Percentiles rank a stretch among this genome's conserved stretches.
Conservation (phyloP, 2,888 invertebrate genomes). For the Chrysina gloriosa region DNA sequence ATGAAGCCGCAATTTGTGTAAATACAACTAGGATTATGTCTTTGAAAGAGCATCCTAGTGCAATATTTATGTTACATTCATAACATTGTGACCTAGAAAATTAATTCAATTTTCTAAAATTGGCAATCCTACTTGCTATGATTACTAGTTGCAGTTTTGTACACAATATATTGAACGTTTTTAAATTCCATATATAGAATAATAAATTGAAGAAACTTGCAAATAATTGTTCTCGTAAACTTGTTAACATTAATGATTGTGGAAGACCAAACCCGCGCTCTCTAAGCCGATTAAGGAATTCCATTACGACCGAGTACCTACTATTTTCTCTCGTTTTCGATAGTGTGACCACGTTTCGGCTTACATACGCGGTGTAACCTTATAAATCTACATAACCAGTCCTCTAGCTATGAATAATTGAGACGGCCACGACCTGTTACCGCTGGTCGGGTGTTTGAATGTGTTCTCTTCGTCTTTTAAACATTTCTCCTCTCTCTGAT, state of each 20-base stretch:
- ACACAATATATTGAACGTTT: too few relatives aligned
- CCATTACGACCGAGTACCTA: not conserved
- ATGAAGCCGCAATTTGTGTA: too few relatives aligned
- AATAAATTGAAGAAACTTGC: not conserved
- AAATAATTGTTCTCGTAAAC: constrained; percentile 31
- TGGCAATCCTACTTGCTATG: too few relatives aligned
- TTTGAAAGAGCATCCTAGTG: too few relatives aligned
- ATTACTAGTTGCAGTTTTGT: too few relatives aligned
- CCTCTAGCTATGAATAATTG: constrained; percentile 38
- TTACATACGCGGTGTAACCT: constrained; percentile 27
- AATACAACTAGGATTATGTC: too few relatives aligned
- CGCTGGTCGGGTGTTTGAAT: constrained; percentile 25
- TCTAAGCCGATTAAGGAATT: constrained; percentile 27
- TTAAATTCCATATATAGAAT: not conserved
- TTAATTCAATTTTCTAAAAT: too few relatives aligned
- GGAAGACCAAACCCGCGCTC: constrained; percentile 20
- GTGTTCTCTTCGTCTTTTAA: constrained; percentile 28
- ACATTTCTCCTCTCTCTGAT: constrained; percentile 17
- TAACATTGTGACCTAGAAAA: too few relatives aligned
- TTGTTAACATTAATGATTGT: constrained; percentile 27
- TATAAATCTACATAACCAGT: constrained; percentile 45
- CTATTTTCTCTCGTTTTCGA: constrained; percentile 18
- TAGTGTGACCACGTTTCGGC: constrained; percentile 18
- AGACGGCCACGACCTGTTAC: constrained; percentile 36
- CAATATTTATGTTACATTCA: too few relatives aligned